Evolutionary conservation across 2,888 invertebrate species (phyloP), one percentile per base, ranked within the genome.

Genomic region (Coelopa pilipes): DNA sequence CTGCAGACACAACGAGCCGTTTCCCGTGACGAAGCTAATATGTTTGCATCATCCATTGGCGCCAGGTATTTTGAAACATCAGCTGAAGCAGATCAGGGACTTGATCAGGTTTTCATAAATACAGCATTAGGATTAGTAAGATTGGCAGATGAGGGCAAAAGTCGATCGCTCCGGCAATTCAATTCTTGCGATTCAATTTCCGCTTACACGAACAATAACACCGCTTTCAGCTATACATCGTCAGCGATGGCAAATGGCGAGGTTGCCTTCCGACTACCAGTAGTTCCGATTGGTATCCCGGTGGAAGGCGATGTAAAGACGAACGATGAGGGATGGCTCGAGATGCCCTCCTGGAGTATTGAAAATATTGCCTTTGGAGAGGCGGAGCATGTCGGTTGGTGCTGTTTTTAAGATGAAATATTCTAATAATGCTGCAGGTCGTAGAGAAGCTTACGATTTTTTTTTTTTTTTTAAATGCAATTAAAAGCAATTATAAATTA

Each of bases 51-150:
- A 10, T 91, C 92, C 9, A 95, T 97, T 72, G 94, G 94, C n/a
- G 96, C 95, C 2, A 89, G 89, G 12, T 96, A 96, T 88, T 92
- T 93, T 80, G 96, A 97, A 86, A 93, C 94, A 0, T 96, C 96
- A 0, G 96, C 96, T 0, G 88, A 94, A 76, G 90, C 92, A 77
- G 92, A 93, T 82, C 92, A 92, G 90, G 93, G 94, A 0, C 91
- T 95, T 68, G 93, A 93, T 80, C 90, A 92, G 77, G 92, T 94
- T 47, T 95, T 95, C 83, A 85, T 91, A 50, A 90, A 89, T 72
- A 90, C 92, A 0, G 94, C 93, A 0, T 85, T 89, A 34, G 90
- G 91, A 0, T 86, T 94, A 13, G 88, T 92, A 11, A 89, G 89
- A 74, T 82, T 92, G 69, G 89, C 90, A 0, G 85, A 86, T 17